phyloP scores from a whole-genome alignment of 2,113 vertebrate species.

The Notothenia coriiceps region DNA sequence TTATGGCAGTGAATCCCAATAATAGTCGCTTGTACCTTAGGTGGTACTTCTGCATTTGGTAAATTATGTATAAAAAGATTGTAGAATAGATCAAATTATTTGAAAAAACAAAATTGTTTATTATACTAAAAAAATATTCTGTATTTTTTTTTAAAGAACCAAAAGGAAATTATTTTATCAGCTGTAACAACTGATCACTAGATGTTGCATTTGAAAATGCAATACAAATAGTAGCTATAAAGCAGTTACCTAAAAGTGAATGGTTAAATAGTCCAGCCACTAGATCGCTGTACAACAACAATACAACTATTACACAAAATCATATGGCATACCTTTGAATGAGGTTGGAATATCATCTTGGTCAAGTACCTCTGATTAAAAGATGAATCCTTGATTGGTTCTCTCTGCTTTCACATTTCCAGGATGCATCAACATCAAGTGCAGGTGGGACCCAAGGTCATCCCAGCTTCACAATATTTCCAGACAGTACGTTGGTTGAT shows the following conservation, averaged over 20 bases:
- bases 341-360: not conserved
- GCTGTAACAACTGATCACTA: too few relatives aligned
- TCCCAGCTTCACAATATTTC: conserved; percentile 24
- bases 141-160: too few relatives aligned
- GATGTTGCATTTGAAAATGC: too few relatives aligned
- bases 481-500: conserved; percentile 57
- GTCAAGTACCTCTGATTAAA: not conserved
- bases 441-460: not conserved
- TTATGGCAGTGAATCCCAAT: too few relatives aligned
- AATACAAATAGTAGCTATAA: too few relatives aligned
- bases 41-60: not conserved
- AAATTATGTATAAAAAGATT: not conserved
- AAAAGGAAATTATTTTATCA: too few relatives aligned
- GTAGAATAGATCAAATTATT: not conserved
- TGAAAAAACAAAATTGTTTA: too few relatives aligned
- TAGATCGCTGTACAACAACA: too few relatives aligned
- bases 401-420: conserved; percentile 15
- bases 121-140: too few relatives aligned
- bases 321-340: not conserved
- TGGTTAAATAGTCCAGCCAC: too few relatives aligned
- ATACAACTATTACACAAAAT: too few relatives aligned
- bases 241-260: too few relatives aligned
- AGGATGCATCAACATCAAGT: conserved; percentile 36
- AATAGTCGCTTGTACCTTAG: not conserved
- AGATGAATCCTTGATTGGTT: not conserved